A percentile compares a stretch with the other conserved stretches of the same genome.
phyloP scores from a whole-genome alignment of 53 echinoderm and acorn worm genomes.

The Holothuria scabra region DNA sequence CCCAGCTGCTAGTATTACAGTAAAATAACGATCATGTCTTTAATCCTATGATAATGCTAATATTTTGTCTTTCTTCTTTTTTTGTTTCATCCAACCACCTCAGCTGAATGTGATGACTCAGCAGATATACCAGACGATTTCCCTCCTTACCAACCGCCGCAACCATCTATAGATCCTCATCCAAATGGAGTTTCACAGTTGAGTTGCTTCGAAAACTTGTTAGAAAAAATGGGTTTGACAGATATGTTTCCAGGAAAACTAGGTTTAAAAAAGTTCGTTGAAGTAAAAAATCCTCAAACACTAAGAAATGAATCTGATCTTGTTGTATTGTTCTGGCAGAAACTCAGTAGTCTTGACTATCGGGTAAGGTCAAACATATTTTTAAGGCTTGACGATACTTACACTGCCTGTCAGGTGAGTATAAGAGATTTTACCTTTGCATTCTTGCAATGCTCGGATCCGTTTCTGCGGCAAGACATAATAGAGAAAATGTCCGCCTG shows the following conservation, averaged over 20 bases:
- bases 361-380: neutral
- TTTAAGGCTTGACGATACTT: neutral
- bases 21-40: too few relatives aligned
- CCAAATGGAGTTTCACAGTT: too few relatives aligned
- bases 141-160: too few relatives aligned
- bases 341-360: constrained; percentile 12
- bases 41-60: too few relatives aligned
- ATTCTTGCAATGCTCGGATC: constrained; percentile 20
- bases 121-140: too few relatives aligned
- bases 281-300: neutral
- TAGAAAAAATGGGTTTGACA: neutral
- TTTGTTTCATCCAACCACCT: too few relatives aligned
- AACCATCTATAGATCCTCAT: too few relatives aligned
- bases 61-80: too few relatives aligned
- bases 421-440: constrained; percentile 14
- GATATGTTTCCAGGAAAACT: neutral
- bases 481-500: constrained; percentile 46
- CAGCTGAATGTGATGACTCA: too few relatives aligned
- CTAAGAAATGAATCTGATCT: neutral
- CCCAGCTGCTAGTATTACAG: too few relatives aligned
- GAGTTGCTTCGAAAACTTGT: neutral
- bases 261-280: neutral
- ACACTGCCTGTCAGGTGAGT: neutral
- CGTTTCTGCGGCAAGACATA: constrained; percentile 37
- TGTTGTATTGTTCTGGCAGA: constrained; percentile 2